A percentile compares a stretch with the other conserved stretches of the same genome.
Evolutionary conservation across 1,140 invertebrate genomes (phyloP).

Genomic region (Drosophila triauraria): DNA sequence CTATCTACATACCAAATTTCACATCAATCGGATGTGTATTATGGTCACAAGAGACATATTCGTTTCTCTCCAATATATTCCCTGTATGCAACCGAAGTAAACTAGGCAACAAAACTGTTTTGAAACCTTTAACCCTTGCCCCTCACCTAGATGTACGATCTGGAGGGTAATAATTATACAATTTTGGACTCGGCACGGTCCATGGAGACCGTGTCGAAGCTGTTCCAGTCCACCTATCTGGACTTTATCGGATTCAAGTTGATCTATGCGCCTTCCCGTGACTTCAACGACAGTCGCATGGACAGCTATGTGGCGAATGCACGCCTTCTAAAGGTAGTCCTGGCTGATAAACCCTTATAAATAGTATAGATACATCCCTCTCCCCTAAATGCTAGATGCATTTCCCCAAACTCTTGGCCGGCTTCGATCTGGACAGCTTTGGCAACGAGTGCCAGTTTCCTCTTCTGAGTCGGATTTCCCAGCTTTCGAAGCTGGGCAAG

Average conservation of each 20-base stretch:
- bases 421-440: slow-evolving; percentile 91
- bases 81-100: too few species aligned
- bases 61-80: too few species aligned
- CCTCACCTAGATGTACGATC: slow-evolving; percentile 86
- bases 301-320: slow-evolving; percentile 85
- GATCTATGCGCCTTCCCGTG: slow-evolving; percentile 89
- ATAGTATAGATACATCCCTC: not conserved
- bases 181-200: slow-evolving; percentile 86
- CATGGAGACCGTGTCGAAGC: slow-evolving; percentile 86
- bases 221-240: slow-evolving; percentile 86
- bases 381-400: slow-evolving; percentile 17
- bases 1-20: too few species aligned
- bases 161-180: slow-evolving; percentile 87
- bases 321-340: slow-evolving; percentile 51
- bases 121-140: not conserved
- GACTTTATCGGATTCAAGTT: slow-evolving; percentile 89
- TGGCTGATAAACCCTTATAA: too few species aligned
- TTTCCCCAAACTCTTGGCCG: slow-evolving; percentile 87
- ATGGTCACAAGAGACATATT: too few species aligned
- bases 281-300: slow-evolving; percentile 75
- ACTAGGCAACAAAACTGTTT: too few species aligned
- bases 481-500: slow-evolving; percentile 85
- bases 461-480: not conserved
- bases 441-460: slow-evolving; percentile 88
- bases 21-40: too few species aligned